phyloP scores from a whole-genome alignment of 2,797 vertebrate genomes.

The Leptatherina wallacei region DNA sequence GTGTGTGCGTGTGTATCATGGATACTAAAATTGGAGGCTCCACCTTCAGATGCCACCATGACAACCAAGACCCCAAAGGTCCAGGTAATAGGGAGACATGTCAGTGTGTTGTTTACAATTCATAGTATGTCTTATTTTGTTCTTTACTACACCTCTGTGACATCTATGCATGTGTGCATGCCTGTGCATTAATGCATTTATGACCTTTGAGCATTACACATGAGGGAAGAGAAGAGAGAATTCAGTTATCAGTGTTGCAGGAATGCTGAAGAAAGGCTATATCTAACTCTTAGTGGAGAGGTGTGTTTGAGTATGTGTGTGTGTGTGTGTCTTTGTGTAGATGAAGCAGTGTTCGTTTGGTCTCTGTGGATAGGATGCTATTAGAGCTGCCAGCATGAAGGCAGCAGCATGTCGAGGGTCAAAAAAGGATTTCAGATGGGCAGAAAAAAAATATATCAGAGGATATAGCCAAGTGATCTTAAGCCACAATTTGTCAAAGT shows the following conservation, averaged over 20 bases:
- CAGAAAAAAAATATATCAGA: conserved; percentile 6
- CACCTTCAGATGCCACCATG: conserved; percentile 43
- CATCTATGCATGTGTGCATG: conserved; percentile 24
- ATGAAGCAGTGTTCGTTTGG: conserved; percentile 36
- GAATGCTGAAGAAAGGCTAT: conserved; percentile 44
- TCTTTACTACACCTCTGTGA: conserved; percentile 28
- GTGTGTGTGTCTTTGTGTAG: conserved; percentile 28
- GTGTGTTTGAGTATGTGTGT: conserved; percentile 19
- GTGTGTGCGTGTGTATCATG: conserved; percentile 29
- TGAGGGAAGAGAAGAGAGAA: conserved; percentile 30
- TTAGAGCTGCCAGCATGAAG: conserved; percentile 67
- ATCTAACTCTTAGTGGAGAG: conserved; percentile 40
- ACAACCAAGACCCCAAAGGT: conserved; percentile 45
- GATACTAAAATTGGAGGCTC: conserved; percentile 53
- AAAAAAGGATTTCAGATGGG: conserved; percentile 48
- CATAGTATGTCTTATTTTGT: conserved; percentile 32
- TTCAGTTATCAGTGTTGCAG: conserved; percentile 19
- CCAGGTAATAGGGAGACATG: conserved; percentile 54
- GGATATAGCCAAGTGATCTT: conserved; percentile 15
- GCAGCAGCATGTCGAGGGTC: conserved; percentile 52
- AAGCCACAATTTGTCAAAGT: conserved; percentile 27
- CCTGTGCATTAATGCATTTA: conserved; percentile 36
- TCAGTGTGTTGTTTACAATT: conserved; percentile 34
- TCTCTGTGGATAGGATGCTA: conserved; percentile 64
- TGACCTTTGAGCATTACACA: conserved; percentile 28